Evolutionary conservation across 2,888 invertebrate genomes (phyloP).

Genomic region (Xestia xanthographa): DNA sequence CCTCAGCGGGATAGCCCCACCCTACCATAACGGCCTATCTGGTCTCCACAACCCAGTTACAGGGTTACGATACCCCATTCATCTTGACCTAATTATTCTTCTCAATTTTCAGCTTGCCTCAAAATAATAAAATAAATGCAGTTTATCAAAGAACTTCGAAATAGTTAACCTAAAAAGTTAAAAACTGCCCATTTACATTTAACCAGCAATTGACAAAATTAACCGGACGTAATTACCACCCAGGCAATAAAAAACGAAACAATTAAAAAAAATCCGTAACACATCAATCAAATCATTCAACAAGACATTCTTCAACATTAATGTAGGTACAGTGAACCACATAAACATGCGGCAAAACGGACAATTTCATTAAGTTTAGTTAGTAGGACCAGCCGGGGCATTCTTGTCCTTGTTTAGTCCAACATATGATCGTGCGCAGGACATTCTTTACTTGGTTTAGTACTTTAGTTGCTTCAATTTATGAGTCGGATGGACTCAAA

Average conservation of each 20-base stretch:
- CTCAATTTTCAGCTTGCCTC: too few species aligned
- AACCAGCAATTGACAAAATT: conserved; percentile 3
- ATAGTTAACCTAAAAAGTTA: too few species aligned
- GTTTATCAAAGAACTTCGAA: too few species aligned
- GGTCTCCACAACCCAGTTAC: too few species aligned
- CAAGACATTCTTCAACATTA: conserved; percentile 23
- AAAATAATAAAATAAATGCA: too few species aligned
- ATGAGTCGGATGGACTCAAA: conserved; percentile 70
- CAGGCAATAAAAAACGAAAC: not conserved
- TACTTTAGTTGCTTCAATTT: conserved; percentile 71
- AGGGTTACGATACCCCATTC: too few species aligned
- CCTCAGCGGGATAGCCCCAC: too few species aligned
- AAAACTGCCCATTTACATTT: too few species aligned
- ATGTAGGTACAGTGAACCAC: conserved; percentile 25
- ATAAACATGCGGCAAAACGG: conserved; percentile 61
- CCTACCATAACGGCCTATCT: too few species aligned
- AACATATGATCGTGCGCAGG: conserved; percentile 49
- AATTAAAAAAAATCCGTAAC: conserved; percentile 13
- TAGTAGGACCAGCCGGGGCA: conserved; percentile 57
- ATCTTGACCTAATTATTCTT: too few species aligned
- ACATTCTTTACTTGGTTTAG: conserved; percentile 70
- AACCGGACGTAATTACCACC: conserved; percentile 5
- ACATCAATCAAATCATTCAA: conserved; percentile 30
- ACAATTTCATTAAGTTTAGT: conserved; percentile 70
- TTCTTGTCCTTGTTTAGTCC: conserved; percentile 56